Base-by-base conservation (phyloP, 2,113 vertebrate genomes). In the Macquaria ambigua region DNA sequence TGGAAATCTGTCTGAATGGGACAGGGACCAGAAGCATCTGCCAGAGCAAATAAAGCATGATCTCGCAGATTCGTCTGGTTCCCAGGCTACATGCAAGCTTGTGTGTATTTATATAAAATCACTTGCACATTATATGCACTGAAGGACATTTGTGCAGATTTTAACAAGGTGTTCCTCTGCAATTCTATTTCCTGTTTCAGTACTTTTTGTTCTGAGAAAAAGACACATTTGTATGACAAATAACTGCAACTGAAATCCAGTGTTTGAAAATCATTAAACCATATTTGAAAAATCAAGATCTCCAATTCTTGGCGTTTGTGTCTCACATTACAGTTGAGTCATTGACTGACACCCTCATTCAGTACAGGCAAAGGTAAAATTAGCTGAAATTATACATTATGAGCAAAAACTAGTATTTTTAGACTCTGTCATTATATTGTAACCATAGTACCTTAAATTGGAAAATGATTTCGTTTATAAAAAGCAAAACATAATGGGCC, bases 391-490 rank as follows among this genome's bases (percentile, higher is more conserved):
- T 1, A 58, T 2, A 52, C 20, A 23, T 15, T 11, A 34, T 61
- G 55, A 50, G 21, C 56, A 21, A 34, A 34, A 34, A 34, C 34
- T 4, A 34, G 62, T 67, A 62, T 41, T 58, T 59, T 50, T 74
- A 52, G 48, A 59, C 18, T 12, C 69, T 74, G 7, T 74, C 66
- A 80, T 80, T 66, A 37, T 46, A 58, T 16, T 69, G 69, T n/a
- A 31, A 74, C 25, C 28, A 28, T 28, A 12, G 4, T 16, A 23
- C 28, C 39, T 63, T n/a, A 34, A 77, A 75, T 58, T 41, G 31
- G 63, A 74, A 55, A 63, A 73, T 58, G 1, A 48, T 56, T 23
- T 70, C 71, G 46, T 87, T 83, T 50, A 69, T 18, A 41, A 73
- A 68, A 70, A 56, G 39, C 14, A 48, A 66, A 72, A 34, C 4